phyloP scores from a whole-genome alignment of 64 coral and sea anemone genomes.

The Trachythela sp. region DNA sequence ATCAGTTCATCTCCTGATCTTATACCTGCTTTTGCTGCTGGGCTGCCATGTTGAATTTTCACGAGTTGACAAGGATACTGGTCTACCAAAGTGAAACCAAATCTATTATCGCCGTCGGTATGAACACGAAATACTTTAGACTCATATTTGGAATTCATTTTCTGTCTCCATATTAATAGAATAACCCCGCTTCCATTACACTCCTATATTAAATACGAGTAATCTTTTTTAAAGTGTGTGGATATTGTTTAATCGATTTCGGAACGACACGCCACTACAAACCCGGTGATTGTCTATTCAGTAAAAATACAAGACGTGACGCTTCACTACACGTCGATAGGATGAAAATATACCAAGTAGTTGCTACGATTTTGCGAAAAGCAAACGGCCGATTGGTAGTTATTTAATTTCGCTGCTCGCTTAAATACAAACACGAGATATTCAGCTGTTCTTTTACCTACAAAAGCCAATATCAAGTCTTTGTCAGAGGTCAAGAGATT shows the following conservation, averaged over 20 bases:
- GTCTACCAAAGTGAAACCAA: conserved; percentile 84
- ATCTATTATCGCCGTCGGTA: conserved; percentile 27
- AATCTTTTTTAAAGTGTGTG: not conserved
- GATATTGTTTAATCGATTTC: not conserved
- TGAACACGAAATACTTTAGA: not conserved
- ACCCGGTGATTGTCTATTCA: not conserved
- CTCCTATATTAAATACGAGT: too few relatives aligned
- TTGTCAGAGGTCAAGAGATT: not conserved
- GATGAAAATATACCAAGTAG: not conserved
- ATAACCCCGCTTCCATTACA: not conserved
- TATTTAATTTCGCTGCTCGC: not conserved
- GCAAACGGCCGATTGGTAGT: not conserved
- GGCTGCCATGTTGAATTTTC: conserved; percentile 77
- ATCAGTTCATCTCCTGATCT: conserved; percentile 79
- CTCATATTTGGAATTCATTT: not conserved
- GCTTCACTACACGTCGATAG: not conserved
- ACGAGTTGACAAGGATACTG: conserved; percentile 92
- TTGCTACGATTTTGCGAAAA: not conserved
- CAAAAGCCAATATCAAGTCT: not conserved
- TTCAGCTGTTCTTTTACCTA: not conserved
- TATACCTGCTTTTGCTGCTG: conserved; percentile 78
- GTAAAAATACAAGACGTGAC: not conserved
- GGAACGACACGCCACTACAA: not conserved
- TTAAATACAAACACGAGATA: not conserved
- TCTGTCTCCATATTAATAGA: not conserved